These are phyloP conservation scores for Ichneumoninae sp. DNA, from an alignment of 2,888 invertebrate species.

Conservation along the genomic window DNA sequence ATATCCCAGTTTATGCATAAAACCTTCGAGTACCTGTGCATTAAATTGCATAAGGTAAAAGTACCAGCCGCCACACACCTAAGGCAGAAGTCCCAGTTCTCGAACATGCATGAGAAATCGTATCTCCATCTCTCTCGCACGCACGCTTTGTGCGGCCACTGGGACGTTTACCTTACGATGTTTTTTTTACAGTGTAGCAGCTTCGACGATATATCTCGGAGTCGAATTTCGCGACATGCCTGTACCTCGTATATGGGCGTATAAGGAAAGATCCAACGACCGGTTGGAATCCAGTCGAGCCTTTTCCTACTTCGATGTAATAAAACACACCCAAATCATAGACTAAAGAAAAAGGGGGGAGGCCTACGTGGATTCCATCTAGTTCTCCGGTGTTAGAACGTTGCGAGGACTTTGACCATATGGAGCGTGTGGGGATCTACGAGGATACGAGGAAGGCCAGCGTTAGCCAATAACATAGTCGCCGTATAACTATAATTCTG, in stretches of 20 bases:
- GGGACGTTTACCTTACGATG: too few relatives aligned
- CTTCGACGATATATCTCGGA: neutral
- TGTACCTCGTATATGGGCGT: neutral
- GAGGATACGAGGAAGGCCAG: neutral
- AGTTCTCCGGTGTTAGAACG: neutral
- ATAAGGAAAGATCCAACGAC: constrained; percentile 3
- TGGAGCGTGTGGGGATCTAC: neutral
- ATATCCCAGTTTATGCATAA: too few relatives aligned
- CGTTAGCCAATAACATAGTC: neutral
- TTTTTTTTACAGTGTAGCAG: neutral
- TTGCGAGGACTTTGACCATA: constrained; percentile 1
- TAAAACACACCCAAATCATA: neutral
- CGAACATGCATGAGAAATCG: too few relatives aligned
- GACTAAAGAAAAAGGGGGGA: neutral
- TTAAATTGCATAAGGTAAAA: too few relatives aligned
- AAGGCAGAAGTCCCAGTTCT: too few relatives aligned
- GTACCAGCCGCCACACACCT: too few relatives aligned
- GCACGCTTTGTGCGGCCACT: too few relatives aligned
- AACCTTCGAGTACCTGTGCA: too few relatives aligned
- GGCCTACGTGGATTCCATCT: neutral
- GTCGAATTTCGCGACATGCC: neutral
- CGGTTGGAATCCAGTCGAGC: constrained; percentile 9
- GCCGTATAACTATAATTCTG: neutral
- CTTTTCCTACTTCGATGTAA: constrained; percentile 8
- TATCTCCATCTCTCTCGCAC: too few relatives aligned